A percentile compares a stretch with the other conserved stretches of the same genome.
phyloP scores from a whole-genome alignment of 2,113 vertebrate species.

The Corvus moneduloides region DNA sequence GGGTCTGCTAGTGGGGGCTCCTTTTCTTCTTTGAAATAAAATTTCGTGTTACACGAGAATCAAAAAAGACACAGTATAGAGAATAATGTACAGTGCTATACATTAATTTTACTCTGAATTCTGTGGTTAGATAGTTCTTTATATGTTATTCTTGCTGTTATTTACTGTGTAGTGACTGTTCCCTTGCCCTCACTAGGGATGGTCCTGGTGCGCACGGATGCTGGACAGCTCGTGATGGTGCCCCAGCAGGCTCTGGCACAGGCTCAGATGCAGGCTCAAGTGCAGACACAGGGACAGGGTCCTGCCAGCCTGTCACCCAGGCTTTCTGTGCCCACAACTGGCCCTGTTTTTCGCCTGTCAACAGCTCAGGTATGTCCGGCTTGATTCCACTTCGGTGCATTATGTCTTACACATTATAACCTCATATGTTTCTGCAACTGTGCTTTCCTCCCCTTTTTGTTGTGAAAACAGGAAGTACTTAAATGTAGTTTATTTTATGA shows the following conservation, averaged over 20 bases:
- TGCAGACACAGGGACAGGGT: slow-evolving; percentile 69
- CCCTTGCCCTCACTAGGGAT: slow-evolving; percentile 70
- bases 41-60: accelerated
- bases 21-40: not conserved
- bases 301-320: slow-evolving; percentile 78
- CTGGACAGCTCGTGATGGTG: slow-evolving; percentile 86
- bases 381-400: not conserved
- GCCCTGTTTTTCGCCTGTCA: slow-evolving; percentile 80
- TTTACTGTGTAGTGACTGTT: not conserved
- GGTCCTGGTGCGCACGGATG: slow-evolving; percentile 85
- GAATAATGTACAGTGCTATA: too few relatives aligned
- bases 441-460: not conserved
- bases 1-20: not conserved
- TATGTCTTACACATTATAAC: not conserved
- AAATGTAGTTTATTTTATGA: not conserved
- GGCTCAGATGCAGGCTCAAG: slow-evolving; percentile 78
- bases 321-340: slow-evolving; percentile 77
- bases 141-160: accelerated
- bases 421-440: not conserved
- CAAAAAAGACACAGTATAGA: not conserved
- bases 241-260: slow-evolving; percentile 86
- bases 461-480: not conserved
- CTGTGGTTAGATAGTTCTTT: not conserved
- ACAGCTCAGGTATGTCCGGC: slow-evolving; percentile 76
- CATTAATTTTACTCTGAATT: not conserved